Evolutionary conservation across 2,797 vertebrate species (phyloP), one percentile per base, ranked within the genome.

Genomic region (Pangasius sanitwongsei): DNA sequence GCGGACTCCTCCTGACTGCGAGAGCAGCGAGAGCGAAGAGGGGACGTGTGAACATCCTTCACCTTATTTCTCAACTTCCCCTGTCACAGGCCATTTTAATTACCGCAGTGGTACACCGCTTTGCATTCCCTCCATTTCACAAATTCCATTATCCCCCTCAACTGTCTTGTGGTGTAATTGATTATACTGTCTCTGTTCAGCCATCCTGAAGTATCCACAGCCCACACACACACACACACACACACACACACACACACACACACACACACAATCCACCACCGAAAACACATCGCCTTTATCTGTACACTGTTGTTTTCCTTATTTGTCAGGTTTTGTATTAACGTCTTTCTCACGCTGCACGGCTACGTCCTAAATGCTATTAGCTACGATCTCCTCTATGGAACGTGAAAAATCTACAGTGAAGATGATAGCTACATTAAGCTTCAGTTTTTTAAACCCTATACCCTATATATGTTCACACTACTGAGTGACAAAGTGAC

Each of bases 21-120:
- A 85, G 87, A 28, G 72, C 23, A 25, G 70, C 20, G 86, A 74
- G 67, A 63, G 59, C 70, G 74, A n/a, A 41, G 80, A 72, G 48
- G 59, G 63, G 63, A 67, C 31, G 50, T 81, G 69, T 34, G 83
- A 90, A 70, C 81, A 67, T 85, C 81, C 81, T 88, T 55, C 87
- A 67, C 61, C 70, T 86, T 65, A 87, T 87, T 90, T 89, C 69
- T 61, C 67, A 86, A 61, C 87, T 89, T 83, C 69, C 48, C 86
- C 78, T 83, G 90, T 88, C 85, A 83, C 63, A 37, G 88, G 77
- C 65, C 86, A 55, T 86, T 88, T 91, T 86, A 89, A 92, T 92
- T 92, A 91, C 85, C 74, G 63, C 85, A 59, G 70, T 37, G 78
- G 15, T 70, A 87, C 48, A 67, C 15, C 55, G 63, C 78, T 55